Evolutionary conservation across 2,113 vertebrate species (phyloP).

Genomic region (Gymnogyps californianus): DNA sequence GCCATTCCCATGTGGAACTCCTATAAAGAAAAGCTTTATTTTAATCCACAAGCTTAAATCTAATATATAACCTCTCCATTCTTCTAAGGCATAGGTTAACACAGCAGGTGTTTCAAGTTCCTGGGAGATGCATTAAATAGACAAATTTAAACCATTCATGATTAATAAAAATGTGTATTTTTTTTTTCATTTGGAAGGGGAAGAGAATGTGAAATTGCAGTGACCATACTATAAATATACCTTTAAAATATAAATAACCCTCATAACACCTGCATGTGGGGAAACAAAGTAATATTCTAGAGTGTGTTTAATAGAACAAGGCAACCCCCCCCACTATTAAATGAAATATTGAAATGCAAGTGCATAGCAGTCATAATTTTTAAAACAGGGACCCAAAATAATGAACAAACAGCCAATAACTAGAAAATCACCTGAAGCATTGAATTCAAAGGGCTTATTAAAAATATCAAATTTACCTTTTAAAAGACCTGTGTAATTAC

Average conservation of each 20-base stretch:
- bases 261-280: neutral
- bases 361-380: constrained; percentile 12
- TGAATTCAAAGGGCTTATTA: constrained; percentile 48
- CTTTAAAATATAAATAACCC: constrained; percentile 29
- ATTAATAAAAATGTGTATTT: neutral
- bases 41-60: constrained; percentile 7
- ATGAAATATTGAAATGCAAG: constrained; percentile 22
- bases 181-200: neutral
- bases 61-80: constrained; percentile 8
- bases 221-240: neutral
- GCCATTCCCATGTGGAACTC: neutral
- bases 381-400: constrained; percentile 22
- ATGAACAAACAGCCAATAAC: constrained; percentile 53
- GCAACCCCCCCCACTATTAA: neutral
- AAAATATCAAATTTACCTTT: constrained; percentile 32
- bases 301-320: constrained; percentile 23
- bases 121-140: constrained; percentile 52
- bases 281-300: constrained; percentile 25
- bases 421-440: constrained; percentile 8
- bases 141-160: constrained; percentile 38
- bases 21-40: constrained; percentile 46
- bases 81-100: constrained; percentile 33
- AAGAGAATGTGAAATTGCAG: constrained; percentile 47
- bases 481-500: neutral
- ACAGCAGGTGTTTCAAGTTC: constrained; percentile 61